Conservation (phyloP, 2,113 vertebrate species). For the pig (Sus scrofa) region T2T-Sscrofa CM000822.6:78199001-78199500, state of each 20-base stretch:
- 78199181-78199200: conserved; percentile 34
- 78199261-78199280: background rate
- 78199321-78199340: background rate
- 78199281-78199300: background rate
- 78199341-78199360: background rate
- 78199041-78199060: conserved; percentile 81
- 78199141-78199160: background rate
- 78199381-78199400: background rate
- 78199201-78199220: conserved; percentile 32
- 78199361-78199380: background rate
- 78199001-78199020: conserved; percentile 75
- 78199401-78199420: background rate
- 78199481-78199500: conserved; percentile 10
- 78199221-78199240: background rate
- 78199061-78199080: conserved; percentile 59
- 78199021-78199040: conserved; percentile 78
- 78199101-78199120: background rate
- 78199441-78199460: conserved; percentile 30
- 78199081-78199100: conserved; percentile 46
- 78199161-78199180: background rate
- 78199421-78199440: conserved; percentile 39
- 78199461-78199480: background rate
- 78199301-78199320: background rate
- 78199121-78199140: background rate
- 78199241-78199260: background rate